phyloP scores from a whole-genome alignment of 2,797 vertebrate genomes.

The Oryzias sinensis region DNA sequence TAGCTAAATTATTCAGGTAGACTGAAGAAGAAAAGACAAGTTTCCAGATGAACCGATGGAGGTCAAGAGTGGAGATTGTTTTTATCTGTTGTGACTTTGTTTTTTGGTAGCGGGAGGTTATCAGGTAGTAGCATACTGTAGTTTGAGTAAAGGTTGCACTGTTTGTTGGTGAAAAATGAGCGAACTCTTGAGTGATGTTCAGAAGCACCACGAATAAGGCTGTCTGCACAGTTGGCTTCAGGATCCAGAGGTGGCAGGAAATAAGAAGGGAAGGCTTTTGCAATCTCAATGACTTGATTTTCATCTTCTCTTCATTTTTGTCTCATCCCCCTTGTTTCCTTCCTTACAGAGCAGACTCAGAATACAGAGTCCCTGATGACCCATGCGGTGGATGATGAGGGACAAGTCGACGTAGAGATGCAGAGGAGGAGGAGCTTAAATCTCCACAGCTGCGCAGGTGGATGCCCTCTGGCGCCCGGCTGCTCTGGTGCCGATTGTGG shows the following conservation, averaged over 20 bases:
- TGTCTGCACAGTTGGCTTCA: conserved; percentile 50
- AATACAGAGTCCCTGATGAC: conserved; percentile 82
- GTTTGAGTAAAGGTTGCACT: conserved; percentile 17
- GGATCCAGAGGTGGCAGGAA: conserved; percentile 27
- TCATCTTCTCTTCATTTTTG: conserved; percentile 13
- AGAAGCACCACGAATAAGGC: conserved; percentile 68
- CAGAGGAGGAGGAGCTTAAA: conserved; percentile 84
- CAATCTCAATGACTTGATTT: conserved; percentile 12
- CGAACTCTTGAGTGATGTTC: conserved; percentile 41
- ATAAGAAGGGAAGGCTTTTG: conserved; percentile 30
- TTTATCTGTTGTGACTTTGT: too few species aligned
- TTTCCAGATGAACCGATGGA: conserved; percentile 17
- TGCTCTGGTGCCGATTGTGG: conserved; percentile 68
- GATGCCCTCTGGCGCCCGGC: conserved; percentile 78
- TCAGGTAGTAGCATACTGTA: conserved; percentile 28
- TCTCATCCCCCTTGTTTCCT: conserved; percentile 3
- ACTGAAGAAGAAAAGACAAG: too few species aligned
- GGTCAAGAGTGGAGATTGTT: conserved; percentile 21
- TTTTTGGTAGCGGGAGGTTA: background rate
- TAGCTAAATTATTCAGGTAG: too few species aligned
- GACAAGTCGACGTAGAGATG: conserved; percentile 82
- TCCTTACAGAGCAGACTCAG: conserved; percentile 85
- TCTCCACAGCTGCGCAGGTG: conserved; percentile 95
- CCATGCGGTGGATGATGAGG: conserved; percentile 79
- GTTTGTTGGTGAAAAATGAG: conserved; percentile 9